These are phyloP conservation scores for Argya squamiceps DNA, from an alignment of 2,797 vertebrate species.

Conservation along the genomic window DNA sequence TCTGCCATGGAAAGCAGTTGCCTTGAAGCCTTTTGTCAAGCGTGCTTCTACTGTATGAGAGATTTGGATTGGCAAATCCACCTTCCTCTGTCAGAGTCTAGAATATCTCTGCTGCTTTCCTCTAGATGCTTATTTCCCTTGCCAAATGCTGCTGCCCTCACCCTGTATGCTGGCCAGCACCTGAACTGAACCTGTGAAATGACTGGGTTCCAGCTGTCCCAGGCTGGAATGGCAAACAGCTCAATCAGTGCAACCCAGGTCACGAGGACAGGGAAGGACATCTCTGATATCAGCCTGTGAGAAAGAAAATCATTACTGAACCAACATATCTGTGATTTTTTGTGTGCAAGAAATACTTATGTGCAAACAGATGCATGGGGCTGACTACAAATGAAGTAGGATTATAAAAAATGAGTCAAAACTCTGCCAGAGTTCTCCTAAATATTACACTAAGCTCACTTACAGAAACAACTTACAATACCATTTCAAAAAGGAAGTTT, in stretches of 20 bases:
- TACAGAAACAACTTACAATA: neutral
- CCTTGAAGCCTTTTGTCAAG: neutral
- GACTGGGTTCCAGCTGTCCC: fast-evolving
- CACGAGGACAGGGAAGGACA: neutral
- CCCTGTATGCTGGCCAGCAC: neutral
- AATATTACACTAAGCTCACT: neutral
- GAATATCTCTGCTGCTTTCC: neutral
- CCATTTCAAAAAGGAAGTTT: neutral
- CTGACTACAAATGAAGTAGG: neutral
- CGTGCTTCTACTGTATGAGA: neutral
- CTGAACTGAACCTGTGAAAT: neutral
- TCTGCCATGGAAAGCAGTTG: neutral
- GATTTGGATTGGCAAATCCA: neutral
- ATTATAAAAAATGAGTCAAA: neutral
- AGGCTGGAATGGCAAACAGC: neutral
- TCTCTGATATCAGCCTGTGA: neutral
- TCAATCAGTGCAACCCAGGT: neutral
- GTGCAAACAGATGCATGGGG: neutral
- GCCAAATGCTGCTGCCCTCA: neutral
- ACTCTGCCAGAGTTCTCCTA: neutral
- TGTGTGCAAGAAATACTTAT: neutral
- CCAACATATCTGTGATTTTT: neutral
- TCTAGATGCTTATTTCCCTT: neutral
- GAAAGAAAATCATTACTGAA: neutral
- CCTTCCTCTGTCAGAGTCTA: neutral